Conservation (phyloP, 2,888 invertebrate genomes). For the Invenusta paracnida region DNA sequence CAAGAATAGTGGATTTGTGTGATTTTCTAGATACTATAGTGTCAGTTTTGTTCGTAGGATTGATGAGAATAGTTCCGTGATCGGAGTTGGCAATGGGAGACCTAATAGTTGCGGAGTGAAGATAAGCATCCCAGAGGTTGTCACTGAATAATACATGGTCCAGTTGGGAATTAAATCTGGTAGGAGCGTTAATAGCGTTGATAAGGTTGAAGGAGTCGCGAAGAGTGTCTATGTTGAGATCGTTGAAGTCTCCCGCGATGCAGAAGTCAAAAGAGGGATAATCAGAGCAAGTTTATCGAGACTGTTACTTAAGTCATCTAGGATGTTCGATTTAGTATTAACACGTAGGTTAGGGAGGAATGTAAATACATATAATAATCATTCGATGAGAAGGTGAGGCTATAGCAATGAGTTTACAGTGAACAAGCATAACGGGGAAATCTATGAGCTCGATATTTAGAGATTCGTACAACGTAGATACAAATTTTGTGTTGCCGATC, state of each 20-base stretch:
- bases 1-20: background rate
- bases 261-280: background rate
- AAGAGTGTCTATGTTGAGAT: background rate
- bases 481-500: background rate
- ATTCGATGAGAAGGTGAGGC: background rate
- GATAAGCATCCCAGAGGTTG: background rate
- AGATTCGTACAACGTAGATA: background rate
- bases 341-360: background rate
- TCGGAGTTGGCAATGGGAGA: background rate
- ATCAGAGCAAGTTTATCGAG: background rate
- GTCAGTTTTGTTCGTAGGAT: background rate
- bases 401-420: background rate
- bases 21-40: background rate
- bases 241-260: background rate
- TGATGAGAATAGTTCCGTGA: background rate
- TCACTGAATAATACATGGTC: background rate
- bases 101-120: background rate
- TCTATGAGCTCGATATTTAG: background rate
- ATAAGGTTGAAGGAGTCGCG: background rate
- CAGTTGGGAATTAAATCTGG: background rate
- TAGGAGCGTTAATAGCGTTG: background rate
- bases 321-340: background rate
- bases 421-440: background rate
- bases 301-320: background rate
- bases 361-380: background rate